A percentile compares a stretch with the other conserved stretches of the same genome.
phyloP scores from a whole-genome alignment of 2,888 invertebrate genomes.

The Drosophila multiciliata region DNA sequence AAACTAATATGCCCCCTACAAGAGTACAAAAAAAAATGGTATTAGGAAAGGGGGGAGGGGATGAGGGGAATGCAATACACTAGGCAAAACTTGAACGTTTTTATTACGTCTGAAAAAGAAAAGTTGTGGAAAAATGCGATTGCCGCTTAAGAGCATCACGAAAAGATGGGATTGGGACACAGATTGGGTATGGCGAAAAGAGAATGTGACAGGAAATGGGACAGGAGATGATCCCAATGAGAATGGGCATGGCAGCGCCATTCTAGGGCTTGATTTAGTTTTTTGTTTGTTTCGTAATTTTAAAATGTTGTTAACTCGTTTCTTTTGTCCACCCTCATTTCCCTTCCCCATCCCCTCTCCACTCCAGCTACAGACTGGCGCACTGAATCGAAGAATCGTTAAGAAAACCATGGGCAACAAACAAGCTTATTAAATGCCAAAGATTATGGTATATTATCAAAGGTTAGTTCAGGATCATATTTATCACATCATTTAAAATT shows the following conservation, averaged over 20 bases:
- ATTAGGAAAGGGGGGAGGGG: not conserved
- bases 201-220: slow-evolving; percentile 1
- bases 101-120: slow-evolving; percentile 79
- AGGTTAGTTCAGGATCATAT: not conserved
- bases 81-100: slow-evolving; percentile 75
- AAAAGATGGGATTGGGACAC: slow-evolving; percentile 16
- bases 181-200: slow-evolving; percentile 1
- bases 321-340: slow-evolving; percentile 4
- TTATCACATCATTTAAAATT: not conserved
- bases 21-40: not conserved
- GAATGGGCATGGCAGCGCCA: slow-evolving; percentile 36
- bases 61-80: slow-evolving; percentile 36
- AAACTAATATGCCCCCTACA: not conserved
- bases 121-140: slow-evolving; percentile 79
- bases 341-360: not conserved
- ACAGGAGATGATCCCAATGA: slow-evolving; percentile 4
- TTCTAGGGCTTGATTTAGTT: slow-evolving; percentile 61
- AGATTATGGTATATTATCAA: not conserved
- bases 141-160: slow-evolving; percentile 75
- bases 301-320: slow-evolving; percentile 63
- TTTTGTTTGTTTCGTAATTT: slow-evolving; percentile 70
- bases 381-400: slow-evolving; percentile 1
- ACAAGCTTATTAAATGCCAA: not conserved
- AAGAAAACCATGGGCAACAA: not conserved
- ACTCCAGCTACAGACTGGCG: not conserved